phyloP scores from a whole-genome alignment of 2,113 vertebrate species.

The Ptilonorhynchus violaceus region DNA sequence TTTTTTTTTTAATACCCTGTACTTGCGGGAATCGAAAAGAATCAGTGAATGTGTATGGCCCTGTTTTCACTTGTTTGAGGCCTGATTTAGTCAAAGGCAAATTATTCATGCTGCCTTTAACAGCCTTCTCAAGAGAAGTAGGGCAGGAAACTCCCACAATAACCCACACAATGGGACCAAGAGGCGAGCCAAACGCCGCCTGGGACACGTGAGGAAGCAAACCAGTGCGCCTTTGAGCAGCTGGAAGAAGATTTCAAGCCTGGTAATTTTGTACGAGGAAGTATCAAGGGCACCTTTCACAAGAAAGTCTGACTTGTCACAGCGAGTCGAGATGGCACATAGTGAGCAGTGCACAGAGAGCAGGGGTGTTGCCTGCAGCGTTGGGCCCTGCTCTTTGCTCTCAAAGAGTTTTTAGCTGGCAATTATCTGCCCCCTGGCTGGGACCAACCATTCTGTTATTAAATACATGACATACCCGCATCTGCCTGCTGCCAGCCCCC shows the following conservation, averaged over 20 bases:
- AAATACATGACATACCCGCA: neutral
- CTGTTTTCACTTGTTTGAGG: constrained; percentile 14
- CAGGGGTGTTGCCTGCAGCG: neutral
- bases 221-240: constrained; percentile 42
- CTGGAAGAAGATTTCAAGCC: constrained; percentile 44
- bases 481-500: neutral
- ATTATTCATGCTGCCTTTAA: constrained; percentile 46
- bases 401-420: neutral
- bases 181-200: constrained; percentile 31
- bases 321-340: neutral
- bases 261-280: constrained; percentile 4
- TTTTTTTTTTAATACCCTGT: neutral
- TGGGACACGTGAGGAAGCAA: constrained; percentile 18
- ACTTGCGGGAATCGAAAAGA: neutral
- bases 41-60: neutral
- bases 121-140: constrained; percentile 59
- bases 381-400: neutral
- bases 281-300: constrained; percentile 24
- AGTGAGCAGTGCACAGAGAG: neutral
- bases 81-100: constrained; percentile 32
- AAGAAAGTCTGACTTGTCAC: neutral
- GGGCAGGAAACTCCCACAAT: constrained; percentile 65
- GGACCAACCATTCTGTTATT: neutral
- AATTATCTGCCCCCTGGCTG: neutral
- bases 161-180: neutral